These are phyloP conservation scores for Empidonax traillii DNA, from an alignment of 2,113 vertebrate genomes.

Conservation along the genomic window DNA sequence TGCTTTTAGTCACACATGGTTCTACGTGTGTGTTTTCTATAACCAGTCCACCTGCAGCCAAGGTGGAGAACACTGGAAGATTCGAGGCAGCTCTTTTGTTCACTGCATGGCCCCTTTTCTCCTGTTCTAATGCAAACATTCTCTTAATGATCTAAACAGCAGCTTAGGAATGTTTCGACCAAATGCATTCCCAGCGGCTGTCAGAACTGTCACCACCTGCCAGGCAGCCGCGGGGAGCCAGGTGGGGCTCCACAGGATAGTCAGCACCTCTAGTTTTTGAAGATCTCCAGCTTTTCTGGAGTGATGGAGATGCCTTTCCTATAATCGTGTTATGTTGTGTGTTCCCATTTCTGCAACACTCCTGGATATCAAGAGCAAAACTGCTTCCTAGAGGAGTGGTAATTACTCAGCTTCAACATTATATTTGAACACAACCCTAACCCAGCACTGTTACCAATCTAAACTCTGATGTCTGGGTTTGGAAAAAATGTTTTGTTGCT, in stretches of 20 bases:
- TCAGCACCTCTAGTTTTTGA: not conserved
- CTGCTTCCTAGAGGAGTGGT: accelerated
- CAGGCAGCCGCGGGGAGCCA: not conserved
- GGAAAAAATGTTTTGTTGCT: not conserved
- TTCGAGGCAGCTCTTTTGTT: not conserved
- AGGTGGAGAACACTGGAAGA: not conserved
- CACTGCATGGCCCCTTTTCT: not conserved
- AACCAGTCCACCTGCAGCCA: not conserved
- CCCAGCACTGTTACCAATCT: not conserved
- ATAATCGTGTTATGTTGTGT: accelerated
- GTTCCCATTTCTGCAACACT: not conserved
- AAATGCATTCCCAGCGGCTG: accelerated
- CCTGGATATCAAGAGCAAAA: not conserved
- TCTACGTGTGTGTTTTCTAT: accelerated
- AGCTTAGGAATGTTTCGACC: not conserved
- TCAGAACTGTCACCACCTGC: not conserved
- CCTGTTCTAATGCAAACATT: not conserved
- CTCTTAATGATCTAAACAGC: not conserved
- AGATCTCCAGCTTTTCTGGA: not conserved
- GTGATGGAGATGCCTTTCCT: not conserved
- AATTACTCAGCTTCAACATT: not conserved
- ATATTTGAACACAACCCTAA: not conserved
- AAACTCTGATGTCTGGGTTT: accelerated
- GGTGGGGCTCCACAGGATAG: not conserved
- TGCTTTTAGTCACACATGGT: not conserved